These are phyloP conservation scores for Parauchenoglanis punctatus DNA, from an alignment of 2,797 vertebrate genomes.

Conservation along the genomic window DNA sequence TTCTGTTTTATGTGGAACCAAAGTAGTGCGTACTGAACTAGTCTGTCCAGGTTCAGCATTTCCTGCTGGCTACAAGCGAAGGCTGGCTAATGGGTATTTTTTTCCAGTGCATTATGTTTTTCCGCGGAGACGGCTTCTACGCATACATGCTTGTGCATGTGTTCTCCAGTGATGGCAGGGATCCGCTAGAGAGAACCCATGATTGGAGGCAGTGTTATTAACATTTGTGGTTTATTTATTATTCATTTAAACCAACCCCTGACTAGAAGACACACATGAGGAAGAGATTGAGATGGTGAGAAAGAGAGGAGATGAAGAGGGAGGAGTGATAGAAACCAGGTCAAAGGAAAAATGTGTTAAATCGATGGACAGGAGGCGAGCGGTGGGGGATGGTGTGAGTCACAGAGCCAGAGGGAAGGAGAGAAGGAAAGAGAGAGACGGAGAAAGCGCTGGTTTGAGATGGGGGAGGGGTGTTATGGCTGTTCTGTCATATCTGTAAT, in stretches of 20 bases:
- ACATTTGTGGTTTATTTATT: not conserved
- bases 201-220: constrained; percentile 25
- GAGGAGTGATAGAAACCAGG: constrained; percentile 17
- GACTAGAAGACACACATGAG: constrained; percentile 55
- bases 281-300: constrained; percentile 1
- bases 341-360: constrained; percentile 43
- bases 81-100: not conserved
- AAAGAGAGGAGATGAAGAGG: not conserved
- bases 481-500: constrained; percentile 60
- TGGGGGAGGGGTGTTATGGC: constrained; percentile 35
- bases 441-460: constrained; percentile 13
- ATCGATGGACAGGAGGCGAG: constrained; percentile 39
- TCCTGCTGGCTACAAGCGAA: not conserved
- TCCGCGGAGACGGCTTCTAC: not conserved
- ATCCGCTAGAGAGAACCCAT: constrained; percentile 20
- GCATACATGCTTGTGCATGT: not conserved
- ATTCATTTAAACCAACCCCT: not conserved
- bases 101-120: not conserved
- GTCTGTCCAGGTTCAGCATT: not conserved
- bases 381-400: constrained; percentile 34
- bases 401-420: constrained; percentile 52
- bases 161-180: not conserved
- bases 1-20: not conserved
- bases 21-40: not conserved
- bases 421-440: constrained; percentile 41